Evolutionary conservation across 2,113 vertebrate genomes (phyloP).

Genomic region (Tretioscincus oriximinensis): DNA sequence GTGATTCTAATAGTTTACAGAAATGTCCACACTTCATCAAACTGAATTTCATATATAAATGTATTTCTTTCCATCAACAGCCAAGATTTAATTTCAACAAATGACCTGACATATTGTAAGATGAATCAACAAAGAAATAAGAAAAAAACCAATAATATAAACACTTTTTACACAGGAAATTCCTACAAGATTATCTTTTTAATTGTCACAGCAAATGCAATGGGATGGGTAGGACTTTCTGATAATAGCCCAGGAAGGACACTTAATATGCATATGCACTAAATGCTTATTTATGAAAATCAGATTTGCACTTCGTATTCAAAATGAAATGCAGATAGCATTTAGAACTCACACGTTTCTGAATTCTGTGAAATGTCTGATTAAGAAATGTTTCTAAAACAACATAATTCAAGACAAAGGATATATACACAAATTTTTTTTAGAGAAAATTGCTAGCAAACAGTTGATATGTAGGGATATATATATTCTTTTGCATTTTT

Average conservation of each 20-base stretch:
- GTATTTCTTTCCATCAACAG: background rate
- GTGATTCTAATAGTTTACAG: background rate
- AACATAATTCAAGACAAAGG: no score
- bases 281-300: no score
- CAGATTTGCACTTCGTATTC: no score
- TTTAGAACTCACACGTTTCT: no score
- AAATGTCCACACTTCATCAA: background rate
- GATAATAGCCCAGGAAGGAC: background rate
- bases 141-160: background rate
- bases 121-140: background rate
- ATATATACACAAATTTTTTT: no score
- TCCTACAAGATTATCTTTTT: background rate
- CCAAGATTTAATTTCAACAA: background rate
- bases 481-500: no score
- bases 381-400: no score
- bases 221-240: background rate
- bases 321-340: no score
- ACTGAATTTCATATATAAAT: background rate
- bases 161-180: conserved; percentile 28
- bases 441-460: background rate
- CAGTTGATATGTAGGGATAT: no score
- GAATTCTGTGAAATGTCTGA: no score
- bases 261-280: background rate
- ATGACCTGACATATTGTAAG: background rate
- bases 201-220: background rate